Conservation (phyloP, 2,113 vertebrate genomes). For the Leiothrix lutea region DNA sequence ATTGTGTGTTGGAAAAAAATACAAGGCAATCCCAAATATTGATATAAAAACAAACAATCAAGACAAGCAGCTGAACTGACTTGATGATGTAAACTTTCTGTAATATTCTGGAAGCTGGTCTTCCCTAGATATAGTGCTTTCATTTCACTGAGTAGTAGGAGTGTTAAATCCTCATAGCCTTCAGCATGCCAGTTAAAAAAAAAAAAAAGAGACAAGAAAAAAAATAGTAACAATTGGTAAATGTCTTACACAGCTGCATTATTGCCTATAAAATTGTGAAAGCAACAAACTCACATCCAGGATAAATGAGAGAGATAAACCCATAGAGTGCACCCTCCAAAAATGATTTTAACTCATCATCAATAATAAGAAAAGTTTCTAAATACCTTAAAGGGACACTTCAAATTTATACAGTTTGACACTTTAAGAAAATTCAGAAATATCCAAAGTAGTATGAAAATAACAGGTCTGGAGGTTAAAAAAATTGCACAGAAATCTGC, state of each 20-base stretch:
- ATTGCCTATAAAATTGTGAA: conserved; percentile 50
- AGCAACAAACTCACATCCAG: conserved; percentile 25
- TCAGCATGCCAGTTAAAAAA: not conserved
- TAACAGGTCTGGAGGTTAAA: conserved; percentile 19
- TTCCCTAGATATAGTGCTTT: not conserved
- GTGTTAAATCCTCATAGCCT: conserved; percentile 23
- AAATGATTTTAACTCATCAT: conserved; percentile 56
- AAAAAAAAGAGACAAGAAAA: not conserved
- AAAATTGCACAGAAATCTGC: not conserved
- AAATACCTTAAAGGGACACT: conserved; percentile 56
- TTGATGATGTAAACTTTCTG: not conserved
- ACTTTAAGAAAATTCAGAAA: conserved; percentile 44
- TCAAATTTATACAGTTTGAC: conserved; percentile 58
- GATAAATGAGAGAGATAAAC: conserved; percentile 60
- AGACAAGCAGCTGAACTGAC: not conserved
- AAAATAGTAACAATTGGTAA: conserved; percentile 38
- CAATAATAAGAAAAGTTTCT: conserved; percentile 62
- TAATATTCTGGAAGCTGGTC: not conserved
- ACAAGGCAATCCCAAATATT: not conserved
- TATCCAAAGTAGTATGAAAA: conserved; percentile 23
- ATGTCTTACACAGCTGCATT: conserved; percentile 60
- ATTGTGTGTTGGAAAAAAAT: not conserved
- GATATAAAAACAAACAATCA: not conserved
- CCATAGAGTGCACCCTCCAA: conserved; percentile 10
- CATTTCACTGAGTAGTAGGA: not conserved